phyloP scores from a whole-genome alignment of 2,888 invertebrate genomes.

The Eubasilissa splendida region DNA sequence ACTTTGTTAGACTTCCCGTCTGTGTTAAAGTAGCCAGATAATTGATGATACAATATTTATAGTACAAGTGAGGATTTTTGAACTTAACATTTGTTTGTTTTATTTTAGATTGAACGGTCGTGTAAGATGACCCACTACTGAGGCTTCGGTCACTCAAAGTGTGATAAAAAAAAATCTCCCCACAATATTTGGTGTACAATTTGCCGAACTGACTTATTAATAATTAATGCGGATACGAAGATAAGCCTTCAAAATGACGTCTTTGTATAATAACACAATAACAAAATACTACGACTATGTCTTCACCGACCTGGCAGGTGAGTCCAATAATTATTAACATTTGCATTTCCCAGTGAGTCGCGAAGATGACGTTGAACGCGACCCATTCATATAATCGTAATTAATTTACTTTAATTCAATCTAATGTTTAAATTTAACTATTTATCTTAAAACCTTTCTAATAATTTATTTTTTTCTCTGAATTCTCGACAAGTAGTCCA shows the following conservation, averaged over 20 bases:
- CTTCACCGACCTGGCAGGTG: constrained; percentile 67
- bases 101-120: constrained; percentile 17
- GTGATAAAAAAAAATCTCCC: constrained; percentile 4
- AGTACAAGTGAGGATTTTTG: background rate
- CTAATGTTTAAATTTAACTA: background rate
- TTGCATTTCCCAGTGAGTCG: background rate
- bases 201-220: background rate
- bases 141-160: constrained; percentile 7
- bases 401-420: no score
- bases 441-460: no score
- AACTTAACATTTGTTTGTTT: background rate
- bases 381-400: background rate
- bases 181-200: background rate
- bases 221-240: constrained; percentile 3
- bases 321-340: constrained; percentile 53
- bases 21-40: background rate
- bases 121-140: constrained; percentile 19
- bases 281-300: constrained; percentile 66
- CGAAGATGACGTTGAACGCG: background rate
- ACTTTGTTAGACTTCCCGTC: background rate
- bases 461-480: no score
- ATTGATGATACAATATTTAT: background rate
- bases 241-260: constrained; percentile 55
- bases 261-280: constrained; percentile 66
- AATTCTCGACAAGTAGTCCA: no score